phyloP scores from a whole-genome alignment of 30 jellyfish, hydroid and myxozoan genomes.

The Chrysaora quinquecirrha region DNA sequence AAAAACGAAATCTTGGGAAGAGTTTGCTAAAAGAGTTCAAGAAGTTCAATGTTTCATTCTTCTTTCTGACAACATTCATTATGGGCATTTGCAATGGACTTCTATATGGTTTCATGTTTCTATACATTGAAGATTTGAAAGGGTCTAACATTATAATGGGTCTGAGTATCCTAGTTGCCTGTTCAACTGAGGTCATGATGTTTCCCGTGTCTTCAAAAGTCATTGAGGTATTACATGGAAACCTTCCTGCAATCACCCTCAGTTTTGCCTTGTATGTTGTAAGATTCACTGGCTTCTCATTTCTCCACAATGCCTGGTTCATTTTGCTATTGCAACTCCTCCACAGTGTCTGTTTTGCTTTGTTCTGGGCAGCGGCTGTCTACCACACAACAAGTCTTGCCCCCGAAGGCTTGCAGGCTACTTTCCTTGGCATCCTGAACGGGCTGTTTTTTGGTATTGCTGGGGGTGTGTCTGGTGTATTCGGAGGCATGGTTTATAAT shows the following conservation, averaged over 20 bases:
- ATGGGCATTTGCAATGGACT: slow-evolving; percentile 81
- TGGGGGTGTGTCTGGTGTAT: slow-evolving; percentile 53
- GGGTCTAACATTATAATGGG: slow-evolving; percentile 85
- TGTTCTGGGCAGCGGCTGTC: slow-evolving; percentile 80
- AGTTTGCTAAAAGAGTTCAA: slow-evolving; percentile 58
- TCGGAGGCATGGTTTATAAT: slow-evolving; percentile 72
- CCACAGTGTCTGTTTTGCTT: slow-evolving; percentile 73
- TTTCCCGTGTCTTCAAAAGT: slow-evolving; percentile 65
- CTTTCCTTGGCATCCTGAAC: slow-evolving; percentile 62
- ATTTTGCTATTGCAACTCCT: slow-evolving; percentile 70
- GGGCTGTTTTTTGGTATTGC: slow-evolving; percentile 74
- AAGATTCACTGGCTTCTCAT: slow-evolving; percentile 58
- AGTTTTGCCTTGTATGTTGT: slow-evolving; percentile 51
- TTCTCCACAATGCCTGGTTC: slow-evolving; percentile 70
- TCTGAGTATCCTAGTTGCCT: slow-evolving; percentile 70
- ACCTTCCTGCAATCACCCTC: slow-evolving; percentile 42
- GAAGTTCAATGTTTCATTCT: slow-evolving; percentile 54
- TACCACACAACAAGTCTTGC: slow-evolving; percentile 54
- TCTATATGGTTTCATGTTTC: slow-evolving; percentile 65
- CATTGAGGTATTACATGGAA: slow-evolving; percentile 65
- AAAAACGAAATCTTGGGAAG: slow-evolving; percentile 25
- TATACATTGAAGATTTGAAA: slow-evolving; percentile 55
- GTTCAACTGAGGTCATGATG: slow-evolving; percentile 66
- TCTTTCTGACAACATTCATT: slow-evolving; percentile 56
- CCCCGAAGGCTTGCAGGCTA: slow-evolving; percentile 61